Conservation (phyloP, 2,888 invertebrate genomes). For the Thelaira solivaga region DNA sequence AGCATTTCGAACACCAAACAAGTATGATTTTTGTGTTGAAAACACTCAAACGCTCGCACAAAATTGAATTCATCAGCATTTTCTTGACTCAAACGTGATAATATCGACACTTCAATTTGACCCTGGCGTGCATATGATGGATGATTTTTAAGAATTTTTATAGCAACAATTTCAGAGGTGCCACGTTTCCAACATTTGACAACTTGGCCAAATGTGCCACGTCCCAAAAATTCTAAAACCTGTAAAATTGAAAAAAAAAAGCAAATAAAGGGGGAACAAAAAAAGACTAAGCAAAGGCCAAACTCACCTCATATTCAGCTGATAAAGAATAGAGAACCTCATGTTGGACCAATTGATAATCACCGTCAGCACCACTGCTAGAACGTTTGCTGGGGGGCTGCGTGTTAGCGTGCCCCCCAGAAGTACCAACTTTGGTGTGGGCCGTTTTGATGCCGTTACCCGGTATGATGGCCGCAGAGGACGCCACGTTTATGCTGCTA, state of each 20-base stretch:
- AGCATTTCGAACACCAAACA: slow-evolving; percentile 99
- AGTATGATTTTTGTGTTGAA: slow-evolving; percentile 99
- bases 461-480: slow-evolving; percentile 67
- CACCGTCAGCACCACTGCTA: slow-evolving; percentile 94
- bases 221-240: slow-evolving; percentile 98
- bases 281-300: neutral
- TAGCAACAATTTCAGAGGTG: slow-evolving; percentile 99
- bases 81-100: slow-evolving; percentile 95
- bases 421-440: slow-evolving; percentile 78
- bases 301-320: slow-evolving; percentile 87
- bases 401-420: slow-evolving; percentile 78
- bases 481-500: slow-evolving; percentile 63
- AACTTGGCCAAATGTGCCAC: slow-evolving; percentile 99
- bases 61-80: slow-evolving; percentile 99
- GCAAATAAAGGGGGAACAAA: neutral
- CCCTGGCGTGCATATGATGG: slow-evolving; percentile 99
- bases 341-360: slow-evolving; percentile 98
- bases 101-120: slow-evolving; percentile 98
- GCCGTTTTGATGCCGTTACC: slow-evolving; percentile 77
- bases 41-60: slow-evolving; percentile 99
- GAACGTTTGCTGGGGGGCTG: slow-evolving; percentile 82
- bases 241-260: slow-evolving; percentile 75
- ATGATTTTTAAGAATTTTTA: slow-evolving; percentile 99
- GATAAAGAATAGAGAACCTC: slow-evolving; percentile 98
- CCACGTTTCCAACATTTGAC: slow-evolving; percentile 99